These are phyloP conservation scores for Brachypodius melanocephalos DNA, from an alignment of 2,113 vertebrate species.

Conservation along the genomic window DNA sequence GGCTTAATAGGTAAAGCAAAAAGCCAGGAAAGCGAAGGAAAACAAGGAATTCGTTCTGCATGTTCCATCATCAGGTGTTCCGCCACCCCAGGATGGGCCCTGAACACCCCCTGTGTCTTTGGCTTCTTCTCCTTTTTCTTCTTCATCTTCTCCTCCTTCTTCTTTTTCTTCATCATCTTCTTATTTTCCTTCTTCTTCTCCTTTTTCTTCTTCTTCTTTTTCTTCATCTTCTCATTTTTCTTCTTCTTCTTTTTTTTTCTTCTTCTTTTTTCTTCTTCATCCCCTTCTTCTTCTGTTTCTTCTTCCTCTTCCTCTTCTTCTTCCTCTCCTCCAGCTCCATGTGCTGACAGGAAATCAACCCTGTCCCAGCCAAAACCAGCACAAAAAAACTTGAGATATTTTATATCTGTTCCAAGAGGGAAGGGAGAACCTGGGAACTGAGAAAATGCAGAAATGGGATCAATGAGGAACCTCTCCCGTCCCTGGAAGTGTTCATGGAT, in stretches of 20 bases:
- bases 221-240: accelerated
- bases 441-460: not conserved
- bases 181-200: no score
- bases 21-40: not conserved
- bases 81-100: not conserved
- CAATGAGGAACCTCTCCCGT: not conserved
- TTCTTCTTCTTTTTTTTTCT: no score
- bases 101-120: not conserved
- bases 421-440: not conserved
- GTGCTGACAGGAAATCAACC: not conserved
- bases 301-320: no score
- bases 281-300: not conserved
- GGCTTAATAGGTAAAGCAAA: not conserved
- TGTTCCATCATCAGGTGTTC: not conserved
- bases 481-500: not conserved
- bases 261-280: not conserved
- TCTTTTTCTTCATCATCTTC: no score
- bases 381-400: not conserved
- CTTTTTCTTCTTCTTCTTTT: accelerated
- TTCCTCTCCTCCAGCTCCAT: not conserved
- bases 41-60: not conserved
- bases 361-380: not conserved
- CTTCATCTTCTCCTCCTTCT: not conserved
- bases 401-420: not conserved
- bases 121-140: no score